Evolutionary conservation across 2,113 vertebrate genomes (phyloP), one percentile per base, ranked within the genome.

Genomic region (Phainopepla nitens): DNA sequence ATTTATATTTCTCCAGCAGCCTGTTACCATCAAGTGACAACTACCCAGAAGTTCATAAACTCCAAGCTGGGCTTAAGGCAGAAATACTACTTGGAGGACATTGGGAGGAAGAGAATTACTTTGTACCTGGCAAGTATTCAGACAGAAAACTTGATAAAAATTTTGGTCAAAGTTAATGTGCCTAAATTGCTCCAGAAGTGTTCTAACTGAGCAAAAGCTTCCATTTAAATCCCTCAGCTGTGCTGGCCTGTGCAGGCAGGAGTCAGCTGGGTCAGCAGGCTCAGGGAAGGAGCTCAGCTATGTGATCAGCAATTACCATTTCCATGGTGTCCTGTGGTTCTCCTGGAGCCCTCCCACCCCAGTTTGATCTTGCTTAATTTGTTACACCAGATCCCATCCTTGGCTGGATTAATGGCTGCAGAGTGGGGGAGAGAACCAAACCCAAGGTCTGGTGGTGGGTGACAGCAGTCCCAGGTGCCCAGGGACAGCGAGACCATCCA

Each of bases 401-500:
- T 62, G 47, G 41, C 56, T 90, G 90, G 54, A 28, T 83, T 62
- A 54, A 70, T 18, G 57, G 87, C 87, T 72, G 66, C 35, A 66
- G 64, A 66, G 28, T 23, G 5, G 14, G 62, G 54, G 61, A 72
- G n/a, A 77, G 76, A 92, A 64, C 13, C 31, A 88, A 80, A 42
- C 21, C 82, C 94, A 9, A 95, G 71, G n/a, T 23, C 68, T 56
- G 58, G 58, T 14, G 44, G 91, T 56, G 88, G 87, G 90, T 47
- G 86, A 54, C 90, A 81, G 76, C 90, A 92, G 93, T 18, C 69
- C 79, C 84, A 61, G 94, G 70, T 39, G 22, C 77, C 96, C 85
- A 85, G 93, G 93, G 90, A 88, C 93, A 45, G 23, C 1, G 36
- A 86, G 75, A 60, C 84, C 87, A 87, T 96, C 95, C 90, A 61